Evolutionary conservation across 2,113 vertebrate species (phyloP), one percentile per base, ranked within the genome.

Genomic region (Spea multiplicata): DNA sequence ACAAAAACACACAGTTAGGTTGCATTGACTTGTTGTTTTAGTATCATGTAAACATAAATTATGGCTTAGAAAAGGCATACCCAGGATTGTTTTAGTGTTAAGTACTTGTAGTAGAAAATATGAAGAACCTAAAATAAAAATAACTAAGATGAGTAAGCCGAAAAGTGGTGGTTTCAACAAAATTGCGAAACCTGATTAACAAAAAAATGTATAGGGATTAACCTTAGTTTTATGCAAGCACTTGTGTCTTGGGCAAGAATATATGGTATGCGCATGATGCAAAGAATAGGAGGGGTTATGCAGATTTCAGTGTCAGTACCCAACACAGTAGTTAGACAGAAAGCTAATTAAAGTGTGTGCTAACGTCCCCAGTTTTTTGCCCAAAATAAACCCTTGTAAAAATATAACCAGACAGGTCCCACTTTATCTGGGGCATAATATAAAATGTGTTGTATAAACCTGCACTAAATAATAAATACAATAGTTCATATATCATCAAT

Each of bases 271-370:
- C 5, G 12, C 9, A 55, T 4, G 69, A 64, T 64, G n/a, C 49
- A 71, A 30, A 30, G 44, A 55, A 71, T 71, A 71, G 69, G 69
- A 71, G 49, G 49, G 16, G n/a, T 50, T 52, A 71, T 71, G 69
- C 50, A 71, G n/a, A 71, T 71, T 53, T 52, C 16, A 10, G 12
- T 44, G 17, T 44, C 8, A 52, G 4, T n/a, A 30, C 30, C 66
- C 46, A 5, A 46, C 9, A 46, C 30, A 45, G 5, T 67, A 44
- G 46, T 44, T 45, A 67, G 5, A 46, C 8, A 30, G 62, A 65
- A 65, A 30, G 62, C 9, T 13, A 46, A 68, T 68, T 17, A 48
- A 68, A 48, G 45, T 12, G 9, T 52, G 50, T 10, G 9, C 50
- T 52, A 52, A 52, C 3, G 50, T 7, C 9, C 50, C 9, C 9